phyloP scores from a whole-genome alignment of 2,888 invertebrate genomes.

The Nebria salina region DNA sequence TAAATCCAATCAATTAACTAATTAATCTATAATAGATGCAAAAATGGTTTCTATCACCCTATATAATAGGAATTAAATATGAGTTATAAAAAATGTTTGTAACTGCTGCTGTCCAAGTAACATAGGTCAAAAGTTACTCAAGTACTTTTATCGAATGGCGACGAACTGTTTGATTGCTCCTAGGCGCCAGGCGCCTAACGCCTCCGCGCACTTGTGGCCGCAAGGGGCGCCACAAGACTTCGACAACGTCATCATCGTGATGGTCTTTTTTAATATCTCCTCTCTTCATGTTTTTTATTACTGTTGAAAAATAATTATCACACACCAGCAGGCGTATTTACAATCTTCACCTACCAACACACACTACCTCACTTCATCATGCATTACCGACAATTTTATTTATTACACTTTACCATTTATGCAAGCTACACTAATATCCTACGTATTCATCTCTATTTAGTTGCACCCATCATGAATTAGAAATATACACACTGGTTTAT shows the following conservation, averaged over 20 bases:
- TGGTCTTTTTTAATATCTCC: not conserved
- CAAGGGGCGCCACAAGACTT: not conserved
- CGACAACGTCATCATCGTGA: constrained; percentile 9
- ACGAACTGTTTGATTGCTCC: not conserved
- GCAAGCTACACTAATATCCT: no score
- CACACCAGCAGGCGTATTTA: not conserved
- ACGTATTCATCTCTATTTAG: no score
- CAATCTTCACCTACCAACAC: not conserved
- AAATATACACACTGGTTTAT: not conserved
- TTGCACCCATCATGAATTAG: not conserved
- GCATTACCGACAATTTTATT: no score
- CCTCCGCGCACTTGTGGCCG: not conserved
- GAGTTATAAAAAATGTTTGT: not conserved
- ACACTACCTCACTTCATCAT: not conserved
- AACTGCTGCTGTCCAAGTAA: not conserved
- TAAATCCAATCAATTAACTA: no score
- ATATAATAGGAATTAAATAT: no score
- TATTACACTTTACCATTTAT: no score
- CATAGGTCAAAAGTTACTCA: not conserved
- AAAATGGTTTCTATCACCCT: no score
- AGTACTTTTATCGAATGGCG: not conserved
- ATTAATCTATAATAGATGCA: no score
- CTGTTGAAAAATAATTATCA: not conserved
- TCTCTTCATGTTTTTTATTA: not conserved
- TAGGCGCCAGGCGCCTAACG: constrained; percentile 28